Base-by-base conservation (phyloP, 2,888 invertebrate species). In the Sinelater perroti region DNA sequence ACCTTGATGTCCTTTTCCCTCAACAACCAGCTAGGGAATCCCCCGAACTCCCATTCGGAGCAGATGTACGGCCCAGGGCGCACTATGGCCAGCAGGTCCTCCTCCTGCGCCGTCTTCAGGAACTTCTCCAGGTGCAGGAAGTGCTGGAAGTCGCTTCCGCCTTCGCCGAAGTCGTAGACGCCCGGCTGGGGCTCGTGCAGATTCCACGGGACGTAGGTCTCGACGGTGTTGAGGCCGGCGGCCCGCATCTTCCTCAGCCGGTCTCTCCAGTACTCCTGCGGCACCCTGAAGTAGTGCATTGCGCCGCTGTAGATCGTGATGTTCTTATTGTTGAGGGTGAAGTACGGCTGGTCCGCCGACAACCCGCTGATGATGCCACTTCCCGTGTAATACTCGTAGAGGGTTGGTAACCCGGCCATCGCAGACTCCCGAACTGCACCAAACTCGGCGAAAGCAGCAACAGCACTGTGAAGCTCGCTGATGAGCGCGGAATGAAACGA, bases 51-150 rank as follows among this genome's bases (percentile, higher is more conserved):
- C 78, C 94, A 87, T 80, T 97, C 96, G 8, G 91, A 93, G 75
- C 94, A 94, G 66, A 96, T 95, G 70, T 93, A 97, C 0, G 96
- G 96, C 0, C 96, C 96, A 0, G 93, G 88, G 17, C 96, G 80
- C 1, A 96, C 78, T 40, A 95, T 84, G 1, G 94, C 93, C 16
- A 88, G 78, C 28, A 97, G 79, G 56, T 88, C 91, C 73, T 90
- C 88, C 64, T 88, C 85, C 44, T 89, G 85, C 0, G 95, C 95
- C 2, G 83, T 78, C 61, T 85, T 78, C 3, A 94, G 80, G 71
- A 91, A 95, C 40, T 81, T 77, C 16, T 81, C 85, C 1, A 88
- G 65, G 68, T 86, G 81, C 7, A 84, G 73, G 60, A 87, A 84
- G 6, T 74, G 70, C 42, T 71, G 60, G 66, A 72, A 70, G 46